Evolutionary conservation across 2,888 invertebrate genomes (phyloP), one percentile per base, ranked within the genome.

Genomic region (Dynastes grantii): DNA sequence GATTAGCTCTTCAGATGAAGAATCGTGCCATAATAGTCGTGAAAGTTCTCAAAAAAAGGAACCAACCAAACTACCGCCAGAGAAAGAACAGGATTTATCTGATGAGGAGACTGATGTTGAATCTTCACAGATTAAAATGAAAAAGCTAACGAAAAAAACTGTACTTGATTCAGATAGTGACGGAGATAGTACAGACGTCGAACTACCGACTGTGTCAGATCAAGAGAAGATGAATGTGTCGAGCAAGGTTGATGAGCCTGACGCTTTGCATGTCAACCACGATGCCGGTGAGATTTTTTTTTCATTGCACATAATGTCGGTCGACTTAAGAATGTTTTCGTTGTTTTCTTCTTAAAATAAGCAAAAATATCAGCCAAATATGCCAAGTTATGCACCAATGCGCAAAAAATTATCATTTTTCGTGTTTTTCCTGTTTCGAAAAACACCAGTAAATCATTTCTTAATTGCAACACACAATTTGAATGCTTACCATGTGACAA

Each of bases 71-170:
- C 6, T 22, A 37, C 22, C 32, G 22, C 16, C 6, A 16, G 16
- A 16, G 49, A 63, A 51, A 8, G 5, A 64, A 9, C 8, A 27
- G 29, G 4, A 22, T 27, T 32, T 63, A 11, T 61, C 55, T 13
- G 79, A 76, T 27, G 76, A 76, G 11, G 79, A 79, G 51, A 71
- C 71, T 13, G 76, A 76, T 22, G 22, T 70, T 53, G 79, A 79
- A n/a, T 9, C 9, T 11, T 40, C 61, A 22, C 51, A 6, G 49
- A 55, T 40, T 29, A 71, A 55, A 70, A 79, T 61, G 40, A 51
- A 45, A 40, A 29, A 65, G 27, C 5, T 67, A n/a, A 73, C 22
- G 40, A 68, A 68, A 67, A 64, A 61, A 76, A 13, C 64, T 51
- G 27, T 73, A 37, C 29, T 73, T 27, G 32, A 64, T 40, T 51